These are phyloP conservation scores for Pangasius djambal DNA, from an alignment of 2,797 vertebrate genomes.

Conservation along the genomic window DNA sequence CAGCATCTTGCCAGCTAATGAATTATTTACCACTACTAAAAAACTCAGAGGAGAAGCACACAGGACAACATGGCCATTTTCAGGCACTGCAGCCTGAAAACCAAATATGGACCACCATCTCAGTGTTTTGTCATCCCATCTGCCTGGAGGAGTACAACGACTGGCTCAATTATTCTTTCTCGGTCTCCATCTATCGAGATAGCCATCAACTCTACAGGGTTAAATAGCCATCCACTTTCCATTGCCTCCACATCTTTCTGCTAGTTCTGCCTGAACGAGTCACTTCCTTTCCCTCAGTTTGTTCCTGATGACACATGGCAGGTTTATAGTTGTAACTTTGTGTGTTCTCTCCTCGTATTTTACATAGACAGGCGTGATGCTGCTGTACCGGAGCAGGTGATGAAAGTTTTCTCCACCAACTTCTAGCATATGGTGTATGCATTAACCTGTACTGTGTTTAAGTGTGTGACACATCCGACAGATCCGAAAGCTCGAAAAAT, in stretches of 20 bases:
- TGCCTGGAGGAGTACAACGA: not conserved
- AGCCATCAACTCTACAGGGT: not conserved
- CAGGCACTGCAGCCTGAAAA: not conserved
- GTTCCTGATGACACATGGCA: slow-evolving; percentile 53
- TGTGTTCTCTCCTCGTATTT: slow-evolving; percentile 63
- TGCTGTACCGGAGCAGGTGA: slow-evolving; percentile 60
- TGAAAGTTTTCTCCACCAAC: slow-evolving; percentile 66
- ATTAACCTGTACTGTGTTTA: slow-evolving; percentile 59
- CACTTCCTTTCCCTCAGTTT: slow-evolving; percentile 9
- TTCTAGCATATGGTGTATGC: slow-evolving; percentile 68
- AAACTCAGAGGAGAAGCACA: not conserved
- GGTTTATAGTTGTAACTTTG: slow-evolving; percentile 45
- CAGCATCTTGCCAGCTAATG: not conserved
- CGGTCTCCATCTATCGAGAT: not conserved
- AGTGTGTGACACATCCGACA: slow-evolving; percentile 41
- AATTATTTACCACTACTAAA: not conserved
- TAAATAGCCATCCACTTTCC: not conserved
- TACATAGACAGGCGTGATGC: slow-evolving; percentile 51
- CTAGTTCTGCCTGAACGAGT: not conserved
- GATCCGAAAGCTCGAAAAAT: slow-evolving; percentile 43
- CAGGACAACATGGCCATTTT: not conserved
- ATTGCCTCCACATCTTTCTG: not conserved
- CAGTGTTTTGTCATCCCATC: not conserved
- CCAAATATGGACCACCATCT: not conserved
- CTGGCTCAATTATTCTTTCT: not conserved